Percentiles rank a stretch among this genome's conserved stretches.
Evolutionary conservation across 2,888 invertebrate species (phyloP).

Genomic region (Apomyelois bistriatella): DNA sequence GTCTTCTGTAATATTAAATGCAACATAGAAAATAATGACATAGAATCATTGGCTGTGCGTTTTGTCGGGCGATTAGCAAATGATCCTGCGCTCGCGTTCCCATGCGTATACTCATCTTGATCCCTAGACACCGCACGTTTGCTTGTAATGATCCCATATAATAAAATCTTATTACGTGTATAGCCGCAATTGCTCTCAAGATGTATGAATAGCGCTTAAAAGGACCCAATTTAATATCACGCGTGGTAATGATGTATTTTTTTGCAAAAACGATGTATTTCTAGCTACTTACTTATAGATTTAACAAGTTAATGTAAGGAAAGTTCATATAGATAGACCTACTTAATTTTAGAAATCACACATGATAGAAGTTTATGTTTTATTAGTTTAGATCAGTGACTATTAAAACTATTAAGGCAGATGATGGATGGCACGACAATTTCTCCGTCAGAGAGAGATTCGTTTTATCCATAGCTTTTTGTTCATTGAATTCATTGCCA

Average conservation of each 20-base stretch:
- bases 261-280: background rate
- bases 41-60: conserved; percentile 29
- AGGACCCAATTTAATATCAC: conserved; percentile 53
- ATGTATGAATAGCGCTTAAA: conserved; percentile 55
- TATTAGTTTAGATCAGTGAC: conserved; percentile 17
- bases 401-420: conserved; percentile 42
- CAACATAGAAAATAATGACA: conserved; percentile 23
- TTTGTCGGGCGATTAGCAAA: conserved; percentile 43
- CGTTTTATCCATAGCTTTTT: conserved; percentile 56
- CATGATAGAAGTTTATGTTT: background rate
- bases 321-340: background rate
- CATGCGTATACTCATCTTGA: conserved; percentile 51
- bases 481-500: conserved; percentile 49
- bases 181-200: conserved; percentile 55
- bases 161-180: conserved; percentile 70
- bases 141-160: conserved; percentile 65
- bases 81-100: conserved; percentile 47
- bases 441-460: conserved; percentile 48
- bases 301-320: too few species aligned
- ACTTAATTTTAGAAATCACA: background rate
- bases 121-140: conserved; percentile 64
- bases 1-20: background rate
- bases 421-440: conserved; percentile 60
- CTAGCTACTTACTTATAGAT: background rate
- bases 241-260: conserved; percentile 18